Conservation (phyloP, 2,797 vertebrate genomes). For the Lagocephalus sceleratus region DNA sequence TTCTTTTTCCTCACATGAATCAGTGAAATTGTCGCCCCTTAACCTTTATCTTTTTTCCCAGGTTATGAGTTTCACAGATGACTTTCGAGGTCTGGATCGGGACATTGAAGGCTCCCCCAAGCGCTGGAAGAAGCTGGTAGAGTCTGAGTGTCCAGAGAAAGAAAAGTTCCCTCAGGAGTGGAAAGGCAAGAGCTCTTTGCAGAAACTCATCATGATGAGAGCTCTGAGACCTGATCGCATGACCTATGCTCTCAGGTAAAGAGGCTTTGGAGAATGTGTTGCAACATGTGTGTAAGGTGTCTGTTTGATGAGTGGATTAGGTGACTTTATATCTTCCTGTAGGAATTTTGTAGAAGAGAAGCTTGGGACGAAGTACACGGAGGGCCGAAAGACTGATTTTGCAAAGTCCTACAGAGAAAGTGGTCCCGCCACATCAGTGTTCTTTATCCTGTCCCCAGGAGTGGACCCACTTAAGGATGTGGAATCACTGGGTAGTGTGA, state of each 20-base stretch:
- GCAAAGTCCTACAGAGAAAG: slow-evolving; percentile 78
- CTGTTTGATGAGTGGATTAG: not conserved
- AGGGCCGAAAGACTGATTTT: slow-evolving; percentile 78
- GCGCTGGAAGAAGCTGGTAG: slow-evolving; percentile 76
- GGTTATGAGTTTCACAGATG: slow-evolving; percentile 79
- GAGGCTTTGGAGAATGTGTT: not conserved
- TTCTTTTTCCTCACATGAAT: not conserved
- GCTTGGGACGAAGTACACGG: slow-evolving; percentile 76
- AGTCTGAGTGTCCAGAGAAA: slow-evolving; percentile 79
- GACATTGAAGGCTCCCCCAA: slow-evolving; percentile 79
- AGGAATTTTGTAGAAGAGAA: slow-evolving; percentile 82
- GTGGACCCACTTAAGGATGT: slow-evolving; percentile 73
- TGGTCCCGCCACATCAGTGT: slow-evolving; percentile 66
- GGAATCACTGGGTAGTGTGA: slow-evolving; percentile 68
- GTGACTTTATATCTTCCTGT: not conserved
- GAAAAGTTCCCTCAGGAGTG: slow-evolving; percentile 79
- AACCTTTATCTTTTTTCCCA: slow-evolving; percentile 15
- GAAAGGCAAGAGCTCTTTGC: slow-evolving; percentile 77
- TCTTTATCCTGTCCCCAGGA: slow-evolving; percentile 78
- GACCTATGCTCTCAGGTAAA: slow-evolving; percentile 79
- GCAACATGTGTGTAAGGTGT: not conserved
- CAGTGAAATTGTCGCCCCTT: not conserved
- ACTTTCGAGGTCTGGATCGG: slow-evolving; percentile 73
- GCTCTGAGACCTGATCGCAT: slow-evolving; percentile 76
- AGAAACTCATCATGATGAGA: slow-evolving; percentile 80